A percentile compares a stretch with the other conserved stretches of the same genome.
phyloP scores from a whole-genome alignment of 2,113 vertebrate genomes.

The Mixornis gularis region DNA sequence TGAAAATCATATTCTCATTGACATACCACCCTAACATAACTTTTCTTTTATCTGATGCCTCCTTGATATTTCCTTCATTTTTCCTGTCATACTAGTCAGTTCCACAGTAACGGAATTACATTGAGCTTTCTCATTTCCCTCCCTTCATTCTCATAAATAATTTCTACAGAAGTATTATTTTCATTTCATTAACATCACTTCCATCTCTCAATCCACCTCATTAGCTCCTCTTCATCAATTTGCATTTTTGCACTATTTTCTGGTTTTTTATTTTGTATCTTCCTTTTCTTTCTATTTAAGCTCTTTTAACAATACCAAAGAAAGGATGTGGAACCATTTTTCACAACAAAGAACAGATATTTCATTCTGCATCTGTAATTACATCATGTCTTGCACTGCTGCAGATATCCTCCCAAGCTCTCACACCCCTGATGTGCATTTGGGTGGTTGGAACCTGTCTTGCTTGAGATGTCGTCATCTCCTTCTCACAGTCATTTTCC shows the following conservation, averaged over 20 bases:
- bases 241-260: not conserved
- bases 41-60: not conserved
- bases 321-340: not conserved
- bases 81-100: not conserved
- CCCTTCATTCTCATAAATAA: not conserved
- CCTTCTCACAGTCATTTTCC: not conserved
- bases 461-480: not conserved
- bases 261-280: not conserved
- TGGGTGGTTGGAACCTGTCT: not conserved
- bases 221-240: not conserved
- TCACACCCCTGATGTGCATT: not conserved
- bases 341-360: not conserved
- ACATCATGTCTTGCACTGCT: not conserved
- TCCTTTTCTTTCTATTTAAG: not conserved
- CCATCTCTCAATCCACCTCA: not conserved
- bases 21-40: not conserved
- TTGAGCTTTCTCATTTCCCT: not conserved
- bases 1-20: not conserved
- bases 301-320: not conserved
- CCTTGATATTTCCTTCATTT: not conserved
- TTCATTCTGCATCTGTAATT: not conserved
- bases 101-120: not conserved
- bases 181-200: not conserved
- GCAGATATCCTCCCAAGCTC: not conserved
- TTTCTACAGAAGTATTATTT: not conserved